Percentiles rank a stretch among this genome's conserved stretches.
Conservation (phyloP, 2,113 vertebrate genomes). For the Vombatus ursinus region DNA sequence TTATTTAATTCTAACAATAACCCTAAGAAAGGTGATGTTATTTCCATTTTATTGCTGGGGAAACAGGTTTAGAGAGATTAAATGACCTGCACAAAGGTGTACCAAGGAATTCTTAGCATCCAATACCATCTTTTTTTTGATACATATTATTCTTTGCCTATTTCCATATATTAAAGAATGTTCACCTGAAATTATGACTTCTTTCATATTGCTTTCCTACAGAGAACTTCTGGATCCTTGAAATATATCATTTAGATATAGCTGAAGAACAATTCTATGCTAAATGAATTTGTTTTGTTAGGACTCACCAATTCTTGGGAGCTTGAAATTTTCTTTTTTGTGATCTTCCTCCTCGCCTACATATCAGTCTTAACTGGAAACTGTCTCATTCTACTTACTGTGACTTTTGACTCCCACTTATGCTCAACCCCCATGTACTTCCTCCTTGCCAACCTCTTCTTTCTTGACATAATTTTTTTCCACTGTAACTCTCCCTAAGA, state of each 20-base stretch:
- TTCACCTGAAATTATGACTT: background rate
- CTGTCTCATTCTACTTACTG: background rate
- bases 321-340: constrained; percentile 49
- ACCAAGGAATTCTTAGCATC: background rate
- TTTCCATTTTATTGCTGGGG: background rate
- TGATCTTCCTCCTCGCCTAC: constrained; percentile 51
- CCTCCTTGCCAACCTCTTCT: constrained; percentile 59
- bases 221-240: constrained; percentile 14
- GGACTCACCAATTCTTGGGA: constrained; percentile 35
- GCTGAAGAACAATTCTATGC: constrained; percentile 58
- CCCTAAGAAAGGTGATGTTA: no score
- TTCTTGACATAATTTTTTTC: constrained; percentile 49
- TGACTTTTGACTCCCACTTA: constrained; percentile 20
- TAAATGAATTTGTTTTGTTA: constrained; percentile 60
- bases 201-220: background rate
- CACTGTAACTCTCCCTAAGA: constrained; percentile 53
- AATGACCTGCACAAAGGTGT: background rate
- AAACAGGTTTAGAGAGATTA: background rate
- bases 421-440: constrained; percentile 49
- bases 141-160: background rate
- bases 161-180: background rate
- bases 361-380: constrained; percentile 40
- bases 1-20: no score
- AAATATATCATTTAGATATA: constrained; percentile 47
- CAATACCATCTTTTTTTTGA: background rate